phyloP scores from a whole-genome alignment of 2,888 invertebrate species.

The Sinelater perroti region DNA sequence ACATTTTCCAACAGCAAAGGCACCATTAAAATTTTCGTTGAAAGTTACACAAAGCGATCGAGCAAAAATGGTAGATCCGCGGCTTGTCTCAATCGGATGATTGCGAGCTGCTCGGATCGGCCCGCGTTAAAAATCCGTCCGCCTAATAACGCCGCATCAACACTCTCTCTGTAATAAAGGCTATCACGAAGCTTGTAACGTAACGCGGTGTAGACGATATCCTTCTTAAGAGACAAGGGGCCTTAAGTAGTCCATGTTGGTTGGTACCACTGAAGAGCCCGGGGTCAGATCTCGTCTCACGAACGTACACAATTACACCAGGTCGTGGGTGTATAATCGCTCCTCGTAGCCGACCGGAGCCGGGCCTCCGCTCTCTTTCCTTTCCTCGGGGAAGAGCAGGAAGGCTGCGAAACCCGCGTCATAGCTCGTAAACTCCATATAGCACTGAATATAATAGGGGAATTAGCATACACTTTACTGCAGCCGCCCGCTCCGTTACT shows the following conservation, averaged over 20 bases:
- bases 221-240: conserved; percentile 38
- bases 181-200: conserved; percentile 29
- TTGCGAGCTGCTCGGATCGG: background rate
- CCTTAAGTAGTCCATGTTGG: conserved; percentile 39
- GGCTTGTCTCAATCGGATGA: no score
- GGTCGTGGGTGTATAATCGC: conserved; percentile 62
- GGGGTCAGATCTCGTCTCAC: conserved; percentile 60
- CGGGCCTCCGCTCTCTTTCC: conserved; percentile 46
- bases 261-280: conserved; percentile 57
- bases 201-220: conserved; percentile 34
- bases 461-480: conserved; percentile 60
- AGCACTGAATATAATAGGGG: conserved; percentile 62
- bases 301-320: conserved; percentile 60
- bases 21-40: no score
- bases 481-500: conserved; percentile 39
- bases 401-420: conserved; percentile 39
- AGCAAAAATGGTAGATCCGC: no score
- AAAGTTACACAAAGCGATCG: no score
- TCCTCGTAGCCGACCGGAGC: conserved; percentile 53
- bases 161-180: conserved; percentile 32
- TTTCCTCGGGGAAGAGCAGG: conserved; percentile 31
- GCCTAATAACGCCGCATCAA: conserved; percentile 24
- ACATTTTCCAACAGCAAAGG: no score
- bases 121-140: conserved; percentile 37
- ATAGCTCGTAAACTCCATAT: conserved; percentile 54